Percentiles rank a stretch among this genome's conserved stretches.
These are phyloP conservation scores for Drosophila demipolita DNA, from an alignment of 2,888 invertebrate genomes.

Conservation along the genomic window DNA sequence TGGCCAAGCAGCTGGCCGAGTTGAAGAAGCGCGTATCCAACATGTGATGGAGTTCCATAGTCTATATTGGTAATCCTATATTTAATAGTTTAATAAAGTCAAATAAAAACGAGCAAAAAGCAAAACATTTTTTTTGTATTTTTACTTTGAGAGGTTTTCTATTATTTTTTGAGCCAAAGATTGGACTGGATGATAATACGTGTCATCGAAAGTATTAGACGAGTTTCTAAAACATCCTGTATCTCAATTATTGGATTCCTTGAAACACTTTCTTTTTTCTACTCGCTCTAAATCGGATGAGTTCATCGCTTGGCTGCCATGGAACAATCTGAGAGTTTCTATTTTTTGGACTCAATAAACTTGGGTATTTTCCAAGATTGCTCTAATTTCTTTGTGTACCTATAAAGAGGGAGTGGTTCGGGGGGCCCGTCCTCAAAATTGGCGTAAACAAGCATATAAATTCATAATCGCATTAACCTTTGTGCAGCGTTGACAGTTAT, in stretches of 20 bases:
- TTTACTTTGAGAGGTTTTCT: not conserved
- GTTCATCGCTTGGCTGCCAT: too few relatives aligned
- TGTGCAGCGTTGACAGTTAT: slow-evolving; percentile 53
- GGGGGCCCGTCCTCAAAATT: slow-evolving; percentile 63
- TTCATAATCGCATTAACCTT: slow-evolving; percentile 66
- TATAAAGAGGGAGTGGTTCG: slow-evolving; percentile 8
- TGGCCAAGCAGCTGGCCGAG: slow-evolving; percentile 42
- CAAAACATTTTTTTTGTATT: slow-evolving; percentile 32
- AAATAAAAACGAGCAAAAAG: slow-evolving; percentile 83
- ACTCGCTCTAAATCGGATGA: too few relatives aligned
- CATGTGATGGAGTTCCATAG: slow-evolving; percentile 83
- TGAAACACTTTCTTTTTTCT: too few relatives aligned
- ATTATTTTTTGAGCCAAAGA: not conserved
- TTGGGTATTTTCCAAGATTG: not conserved
- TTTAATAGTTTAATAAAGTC: slow-evolving; percentile 83
- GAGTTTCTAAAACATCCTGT: not conserved
- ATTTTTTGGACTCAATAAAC: not conserved
- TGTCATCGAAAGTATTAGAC: not conserved
- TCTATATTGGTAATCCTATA: slow-evolving; percentile 63
- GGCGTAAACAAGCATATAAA: slow-evolving; percentile 75
- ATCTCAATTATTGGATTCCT: not conserved
- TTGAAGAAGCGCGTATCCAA: slow-evolving; percentile 83
- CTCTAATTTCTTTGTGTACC: not conserved
- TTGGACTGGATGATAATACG: not conserved
- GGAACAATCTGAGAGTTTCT: too few relatives aligned